Conservation (phyloP, 2,797 vertebrate genomes). For the Mastacembelus armatus region DNA sequence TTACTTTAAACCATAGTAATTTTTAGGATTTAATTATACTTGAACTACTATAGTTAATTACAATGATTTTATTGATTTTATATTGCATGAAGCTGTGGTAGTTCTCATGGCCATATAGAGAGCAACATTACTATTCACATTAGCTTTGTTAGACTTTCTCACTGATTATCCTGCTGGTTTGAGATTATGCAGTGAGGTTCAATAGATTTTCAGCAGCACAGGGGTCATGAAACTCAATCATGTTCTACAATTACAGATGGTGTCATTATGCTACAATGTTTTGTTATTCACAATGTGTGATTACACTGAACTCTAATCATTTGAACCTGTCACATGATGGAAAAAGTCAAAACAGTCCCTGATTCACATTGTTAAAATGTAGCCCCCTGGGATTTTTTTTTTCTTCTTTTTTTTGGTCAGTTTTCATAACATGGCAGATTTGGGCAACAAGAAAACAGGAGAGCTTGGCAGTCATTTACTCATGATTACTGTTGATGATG, state of each 20-base stretch:
- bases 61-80: conserved; percentile 1
- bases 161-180: conserved; percentile 66
- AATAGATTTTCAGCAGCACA: conserved; percentile 55
- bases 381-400: too few relatives aligned
- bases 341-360: conserved; percentile 19
- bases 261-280: conserved; percentile 38
- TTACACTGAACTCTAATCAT: conserved; percentile 3
- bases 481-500: too few relatives aligned
- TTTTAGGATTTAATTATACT: neutral
- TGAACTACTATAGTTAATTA: neutral
- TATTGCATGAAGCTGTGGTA: conserved; percentile 3
- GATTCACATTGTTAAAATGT: too few relatives aligned
- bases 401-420: too few relatives aligned
- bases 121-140: conserved; percentile 42
- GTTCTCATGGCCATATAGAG: conserved; percentile 25
- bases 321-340: conserved; percentile 6
- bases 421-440: too few relatives aligned
- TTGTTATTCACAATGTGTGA: conserved; percentile 31
- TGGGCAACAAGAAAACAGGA: too few relatives aligned
- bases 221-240: conserved; percentile 55
- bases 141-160: conserved; percentile 36
- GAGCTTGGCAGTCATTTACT: too few relatives aligned
- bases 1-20: neutral
- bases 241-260: conserved; percentile 51
- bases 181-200: conserved; percentile 51